Conservation (phyloP, 2,888 invertebrate genomes). For the Drosophila dives region DNA sequence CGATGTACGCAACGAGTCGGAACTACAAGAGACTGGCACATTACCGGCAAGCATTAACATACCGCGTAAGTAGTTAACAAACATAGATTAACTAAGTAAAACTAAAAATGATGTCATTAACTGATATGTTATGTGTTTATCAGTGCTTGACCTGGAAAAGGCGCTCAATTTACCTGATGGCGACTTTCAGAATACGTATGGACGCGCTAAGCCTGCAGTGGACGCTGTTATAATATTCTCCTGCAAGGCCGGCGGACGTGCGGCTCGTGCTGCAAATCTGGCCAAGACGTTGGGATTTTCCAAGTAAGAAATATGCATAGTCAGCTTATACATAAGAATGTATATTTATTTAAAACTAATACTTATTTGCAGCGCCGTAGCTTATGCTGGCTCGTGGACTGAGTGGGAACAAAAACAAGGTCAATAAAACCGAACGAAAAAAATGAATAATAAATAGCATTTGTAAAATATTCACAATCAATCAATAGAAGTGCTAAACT, state of each 20-base stretch:
- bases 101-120: neutral
- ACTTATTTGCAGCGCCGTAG: conserved; percentile 76
- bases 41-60: conserved; percentile 92
- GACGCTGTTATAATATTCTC: conserved; percentile 88
- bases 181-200: conserved; percentile 83
- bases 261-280: conserved; percentile 87
- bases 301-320: conserved; percentile 73
- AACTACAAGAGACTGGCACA: conserved; percentile 89
- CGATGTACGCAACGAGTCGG: conserved; percentile 91
- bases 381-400: conserved; percentile 84
- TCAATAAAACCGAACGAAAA: conserved; percentile 30
- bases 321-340: conserved; percentile 25
- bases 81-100: conserved; percentile 13
- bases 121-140: conserved; percentile 16
- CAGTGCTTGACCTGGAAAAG: conserved; percentile 79
- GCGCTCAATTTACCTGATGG: conserved; percentile 77
- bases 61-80: conserved; percentile 87
- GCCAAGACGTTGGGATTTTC: conserved; percentile 81
- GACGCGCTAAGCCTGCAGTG: conserved; percentile 87
- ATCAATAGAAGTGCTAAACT: conserved; percentile 56
- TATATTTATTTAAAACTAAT: conserved; percentile 32
- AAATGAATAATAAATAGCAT: conserved; percentile 29
- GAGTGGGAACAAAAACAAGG: conserved; percentile 83
- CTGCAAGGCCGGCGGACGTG: conserved; percentile 89
- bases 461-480: conserved; percentile 17